Evolutionary conservation across 2,113 vertebrate species (phyloP).

Genomic region (Semicossyphus pulcher): DNA sequence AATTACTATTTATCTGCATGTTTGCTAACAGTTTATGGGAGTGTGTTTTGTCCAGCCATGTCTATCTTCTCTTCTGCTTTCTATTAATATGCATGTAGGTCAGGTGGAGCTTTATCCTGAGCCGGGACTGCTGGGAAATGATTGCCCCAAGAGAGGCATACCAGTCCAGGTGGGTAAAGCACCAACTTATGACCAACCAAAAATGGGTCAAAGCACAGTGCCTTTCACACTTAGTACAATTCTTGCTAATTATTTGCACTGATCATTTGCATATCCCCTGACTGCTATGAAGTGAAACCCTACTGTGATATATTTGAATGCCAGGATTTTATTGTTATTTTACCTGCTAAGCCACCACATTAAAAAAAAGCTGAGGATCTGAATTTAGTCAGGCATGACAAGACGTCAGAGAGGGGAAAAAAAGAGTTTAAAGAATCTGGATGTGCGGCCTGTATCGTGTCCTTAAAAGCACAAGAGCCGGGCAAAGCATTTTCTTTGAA

Average conservation of each 20-base stretch:
- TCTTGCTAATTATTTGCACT: constrained; percentile 1
- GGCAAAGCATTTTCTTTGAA: constrained; percentile 15
- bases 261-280: constrained; percentile 30
- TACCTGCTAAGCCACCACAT: not conserved
- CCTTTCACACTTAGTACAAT: constrained; percentile 8
- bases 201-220: constrained; percentile 47
- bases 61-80: constrained; percentile 1
- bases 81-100: constrained; percentile 63
- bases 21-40: not conserved
- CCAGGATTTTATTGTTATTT: constrained; percentile 14
- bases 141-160: constrained; percentile 25
- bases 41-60: constrained; percentile 4
- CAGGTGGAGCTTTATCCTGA: constrained; percentile 60
- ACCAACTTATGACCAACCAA: constrained; percentile 36
- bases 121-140: constrained; percentile 37
- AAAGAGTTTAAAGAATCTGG: constrained; percentile 1
- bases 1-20: too few relatives aligned
- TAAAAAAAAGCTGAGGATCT: constrained; percentile 15
- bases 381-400: not conserved
- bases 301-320: not conserved
- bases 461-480: constrained; percentile 18
- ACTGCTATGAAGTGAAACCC: not conserved
- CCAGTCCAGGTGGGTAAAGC: constrained; percentile 57
- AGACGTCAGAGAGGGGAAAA: not conserved
- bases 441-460: constrained; percentile 11